Conservation (phyloP, 64 coral and sea anemone species). For the Astreopora myriophthalma region DNA sequence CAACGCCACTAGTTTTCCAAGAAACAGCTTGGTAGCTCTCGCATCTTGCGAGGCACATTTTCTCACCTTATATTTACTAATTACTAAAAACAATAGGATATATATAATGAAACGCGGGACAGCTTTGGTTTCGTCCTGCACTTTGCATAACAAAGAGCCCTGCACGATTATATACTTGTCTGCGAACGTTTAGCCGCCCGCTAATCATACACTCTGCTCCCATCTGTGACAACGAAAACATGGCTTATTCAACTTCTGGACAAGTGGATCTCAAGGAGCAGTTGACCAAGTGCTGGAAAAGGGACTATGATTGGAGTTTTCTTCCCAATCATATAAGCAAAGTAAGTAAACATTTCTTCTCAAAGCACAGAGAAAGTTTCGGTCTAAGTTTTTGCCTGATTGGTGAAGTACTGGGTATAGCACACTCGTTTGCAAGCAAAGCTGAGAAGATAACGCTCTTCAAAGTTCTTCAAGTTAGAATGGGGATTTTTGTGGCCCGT, state of each 20-base stretch:
- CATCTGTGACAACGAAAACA: not conserved
- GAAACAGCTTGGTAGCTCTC: too few species aligned
- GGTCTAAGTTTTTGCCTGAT: too few species aligned
- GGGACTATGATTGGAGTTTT: constrained; percentile 8
- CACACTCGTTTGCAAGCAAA: too few species aligned
- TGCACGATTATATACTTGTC: not conserved
- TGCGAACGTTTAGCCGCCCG: not conserved
- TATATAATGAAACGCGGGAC: not conserved
- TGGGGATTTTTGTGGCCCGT: too few species aligned
- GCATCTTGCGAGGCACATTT: not conserved
- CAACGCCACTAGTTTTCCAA: too few species aligned
- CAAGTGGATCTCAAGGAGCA: constrained; percentile 17
- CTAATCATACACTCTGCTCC: not conserved
- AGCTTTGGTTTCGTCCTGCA: not conserved
- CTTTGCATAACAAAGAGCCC: not conserved
- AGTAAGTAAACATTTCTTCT: constrained; percentile 7
- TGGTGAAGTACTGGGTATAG: too few species aligned
- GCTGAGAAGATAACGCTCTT: too few species aligned
- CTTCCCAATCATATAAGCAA: constrained; percentile 8
- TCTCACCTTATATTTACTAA: not conserved
- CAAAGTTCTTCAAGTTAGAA: too few species aligned
- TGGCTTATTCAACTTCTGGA: not conserved
- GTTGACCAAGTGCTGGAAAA: not conserved
- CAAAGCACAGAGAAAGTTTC: too few species aligned
- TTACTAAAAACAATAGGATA: not conserved